These are phyloP conservation scores for Lota lota DNA, from an alignment of 2,113 vertebrate genomes.

Conservation along the genomic window DNA sequence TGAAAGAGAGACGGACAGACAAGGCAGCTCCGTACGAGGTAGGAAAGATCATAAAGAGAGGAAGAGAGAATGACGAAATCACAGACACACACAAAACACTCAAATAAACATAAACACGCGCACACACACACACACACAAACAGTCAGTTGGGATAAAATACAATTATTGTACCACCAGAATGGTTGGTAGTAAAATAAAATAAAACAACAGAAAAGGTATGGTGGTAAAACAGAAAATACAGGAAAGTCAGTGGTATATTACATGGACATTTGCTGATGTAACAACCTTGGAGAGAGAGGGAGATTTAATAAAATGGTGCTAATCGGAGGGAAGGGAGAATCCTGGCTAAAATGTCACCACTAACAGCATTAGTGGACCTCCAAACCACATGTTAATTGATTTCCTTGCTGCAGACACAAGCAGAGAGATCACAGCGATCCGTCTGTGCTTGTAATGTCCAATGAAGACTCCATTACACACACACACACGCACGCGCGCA, in stretches of 20 bases:
- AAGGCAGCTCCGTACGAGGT: neutral
- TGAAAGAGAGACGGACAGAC: neutral
- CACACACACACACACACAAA: neutral
- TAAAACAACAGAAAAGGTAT: too few relatives aligned
- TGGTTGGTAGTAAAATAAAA: neutral
- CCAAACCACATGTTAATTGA: constrained; percentile 30
- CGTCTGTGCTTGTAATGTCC: too few relatives aligned
- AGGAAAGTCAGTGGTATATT: too few relatives aligned
- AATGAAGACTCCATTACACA: too few relatives aligned
- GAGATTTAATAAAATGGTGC: neutral
- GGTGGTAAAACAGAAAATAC: too few relatives aligned
- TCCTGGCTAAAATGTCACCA: neutral
- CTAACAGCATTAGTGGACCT: constrained; percentile 18
- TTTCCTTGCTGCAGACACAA: constrained; percentile 7
- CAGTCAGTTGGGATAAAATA: neutral
- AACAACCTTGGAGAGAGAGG: neutral
- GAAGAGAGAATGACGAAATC: neutral
- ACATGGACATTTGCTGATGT: too few relatives aligned
- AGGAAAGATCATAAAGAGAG: neutral
- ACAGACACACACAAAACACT: neutral
- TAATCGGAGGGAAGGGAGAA: neutral
- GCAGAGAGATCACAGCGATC: neutral
- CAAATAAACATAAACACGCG: neutral
- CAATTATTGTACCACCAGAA: neutral
- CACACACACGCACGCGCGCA: neutral